Evolutionary conservation across 23 tunicate genomes (phyloP).

Genomic region (Trididemnum miniatum): DNA sequence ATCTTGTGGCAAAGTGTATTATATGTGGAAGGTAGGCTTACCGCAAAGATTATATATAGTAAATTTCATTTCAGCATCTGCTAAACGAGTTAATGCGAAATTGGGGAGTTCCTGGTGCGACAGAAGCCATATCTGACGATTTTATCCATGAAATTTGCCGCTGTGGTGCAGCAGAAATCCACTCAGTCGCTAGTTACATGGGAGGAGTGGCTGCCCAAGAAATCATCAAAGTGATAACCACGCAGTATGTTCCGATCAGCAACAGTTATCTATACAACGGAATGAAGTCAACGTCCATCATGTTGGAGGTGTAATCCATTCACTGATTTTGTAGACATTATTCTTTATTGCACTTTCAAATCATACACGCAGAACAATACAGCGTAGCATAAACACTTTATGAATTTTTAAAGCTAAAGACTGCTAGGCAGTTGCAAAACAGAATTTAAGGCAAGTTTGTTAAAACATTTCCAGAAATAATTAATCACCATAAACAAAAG

Average conservation of each 20-base stretch:
- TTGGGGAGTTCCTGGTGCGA: constrained; percentile 80
- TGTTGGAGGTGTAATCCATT: constrained; percentile 51
- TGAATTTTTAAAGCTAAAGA: no score
- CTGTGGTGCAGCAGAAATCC: constrained; percentile 83
- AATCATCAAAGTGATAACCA: constrained; percentile 82
- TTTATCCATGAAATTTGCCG: constrained; percentile 79
- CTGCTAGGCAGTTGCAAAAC: no score
- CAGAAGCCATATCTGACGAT: constrained; percentile 72
- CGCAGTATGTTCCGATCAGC: constrained; percentile 79
- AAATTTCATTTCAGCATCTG: constrained; percentile 27
- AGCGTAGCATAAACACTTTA: no score
- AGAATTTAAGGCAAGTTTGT: no score
- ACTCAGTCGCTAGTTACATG: constrained; percentile 90
- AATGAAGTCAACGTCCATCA: constrained; percentile 57
- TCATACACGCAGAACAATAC: no score
- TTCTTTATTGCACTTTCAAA: no score
- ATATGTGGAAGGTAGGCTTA: no score
- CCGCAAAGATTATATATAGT: no score
- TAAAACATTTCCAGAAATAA: no score
- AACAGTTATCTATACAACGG: constrained; percentile 82
- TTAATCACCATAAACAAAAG: no score
- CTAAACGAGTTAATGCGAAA: constrained; percentile 44
- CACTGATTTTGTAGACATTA: no score
- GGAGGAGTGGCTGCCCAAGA: constrained; percentile 98
- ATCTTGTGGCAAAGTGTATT: no score